These are phyloP conservation scores for Yponomeuta malinellus DNA, from an alignment of 2,888 invertebrate species.

Conservation along the genomic window DNA sequence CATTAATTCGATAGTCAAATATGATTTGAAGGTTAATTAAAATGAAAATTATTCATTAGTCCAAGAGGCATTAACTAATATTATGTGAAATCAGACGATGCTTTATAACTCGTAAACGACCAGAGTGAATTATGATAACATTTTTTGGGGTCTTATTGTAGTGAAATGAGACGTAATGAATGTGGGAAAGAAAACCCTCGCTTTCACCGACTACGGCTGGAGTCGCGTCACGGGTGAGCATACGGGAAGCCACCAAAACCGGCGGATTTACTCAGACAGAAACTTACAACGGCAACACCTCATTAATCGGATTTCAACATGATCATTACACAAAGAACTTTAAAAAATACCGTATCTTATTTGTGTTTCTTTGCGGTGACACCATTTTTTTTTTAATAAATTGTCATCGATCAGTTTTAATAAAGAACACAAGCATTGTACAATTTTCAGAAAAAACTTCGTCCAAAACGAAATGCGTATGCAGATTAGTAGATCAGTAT, in stretches of 20 bases:
- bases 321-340: slow-evolving; percentile 1
- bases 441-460: background rate
- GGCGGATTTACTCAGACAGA: background rate
- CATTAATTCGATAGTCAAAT: slow-evolving; percentile 3
- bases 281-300: background rate
- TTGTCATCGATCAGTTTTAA: background rate
- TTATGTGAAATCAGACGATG: slow-evolving; percentile 3
- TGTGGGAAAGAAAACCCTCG: background rate
- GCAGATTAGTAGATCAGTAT: background rate
- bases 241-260: background rate
- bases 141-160: background rate
- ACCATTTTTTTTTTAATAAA: background rate
- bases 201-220: background rate
- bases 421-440: background rate
- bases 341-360: background rate
- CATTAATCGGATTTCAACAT: background rate
- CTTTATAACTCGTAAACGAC: background rate
- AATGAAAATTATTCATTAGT: background rate
- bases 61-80: background rate
- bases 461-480: background rate
- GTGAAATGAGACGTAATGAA: background rate
- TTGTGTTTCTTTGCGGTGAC: background rate
- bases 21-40: slow-evolving; percentile 3
- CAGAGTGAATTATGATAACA: background rate
- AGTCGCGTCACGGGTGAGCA: background rate